Percentiles rank a stretch among this genome's conserved stretches.
Evolutionary conservation across 2,113 vertebrate species (phyloP).

Genomic region (Nettapus auritus): DNA sequence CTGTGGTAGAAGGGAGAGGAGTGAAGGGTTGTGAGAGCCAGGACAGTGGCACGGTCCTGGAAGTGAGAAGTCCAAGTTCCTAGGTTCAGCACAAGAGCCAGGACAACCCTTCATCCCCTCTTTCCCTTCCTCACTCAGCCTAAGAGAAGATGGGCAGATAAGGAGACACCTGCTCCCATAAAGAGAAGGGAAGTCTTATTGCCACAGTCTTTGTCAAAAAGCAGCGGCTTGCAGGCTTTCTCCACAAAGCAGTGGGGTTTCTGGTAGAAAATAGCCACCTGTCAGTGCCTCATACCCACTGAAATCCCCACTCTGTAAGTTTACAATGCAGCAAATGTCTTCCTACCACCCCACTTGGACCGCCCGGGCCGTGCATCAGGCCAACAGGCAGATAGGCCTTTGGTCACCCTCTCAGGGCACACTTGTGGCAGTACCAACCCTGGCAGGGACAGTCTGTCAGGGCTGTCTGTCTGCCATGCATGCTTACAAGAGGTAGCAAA

Average conservation of each 20-base stretch:
- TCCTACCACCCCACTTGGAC: neutral
- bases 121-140: neutral
- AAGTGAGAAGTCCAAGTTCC: neutral
- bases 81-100: neutral
- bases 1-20: neutral
- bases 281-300: neutral
- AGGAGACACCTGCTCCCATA: neutral
- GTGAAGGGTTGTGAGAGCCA: neutral
- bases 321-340: neutral
- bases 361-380: neutral
- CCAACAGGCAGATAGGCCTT: neutral
- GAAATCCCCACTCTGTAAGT: neutral
- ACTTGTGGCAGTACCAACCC: neutral
- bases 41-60: neutral
- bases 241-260: neutral
- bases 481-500: neutral
- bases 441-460: neutral
- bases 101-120: neutral
- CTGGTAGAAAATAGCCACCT: neutral
- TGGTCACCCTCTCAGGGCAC: neutral
- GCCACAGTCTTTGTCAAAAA: neutral
- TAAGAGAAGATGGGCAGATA: neutral
- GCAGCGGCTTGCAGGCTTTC: rapidly evolving
- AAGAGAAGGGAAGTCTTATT: neutral
- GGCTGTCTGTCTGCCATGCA: neutral